phyloP scores from a whole-genome alignment of 2,888 invertebrate genomes.

The Synergus laeviventris region DNA sequence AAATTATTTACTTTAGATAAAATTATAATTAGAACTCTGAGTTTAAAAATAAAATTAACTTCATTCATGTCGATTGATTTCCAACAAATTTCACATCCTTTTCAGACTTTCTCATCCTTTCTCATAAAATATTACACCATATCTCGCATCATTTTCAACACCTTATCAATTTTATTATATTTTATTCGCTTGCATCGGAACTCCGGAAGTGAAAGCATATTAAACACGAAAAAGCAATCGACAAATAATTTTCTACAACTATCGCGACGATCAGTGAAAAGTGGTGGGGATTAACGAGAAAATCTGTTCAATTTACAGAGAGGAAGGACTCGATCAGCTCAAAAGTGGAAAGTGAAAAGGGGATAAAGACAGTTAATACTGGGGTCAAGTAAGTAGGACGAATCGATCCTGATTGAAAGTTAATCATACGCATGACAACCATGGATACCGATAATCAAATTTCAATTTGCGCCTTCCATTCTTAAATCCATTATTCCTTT shows the following conservation, averaged over 20 bases:
- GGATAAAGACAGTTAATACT: conserved; percentile 62
- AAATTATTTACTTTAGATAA: not conserved
- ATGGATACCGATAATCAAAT: conserved; percentile 11
- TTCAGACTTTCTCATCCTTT: conserved; percentile 14
- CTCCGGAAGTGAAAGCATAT: conserved; percentile 52
- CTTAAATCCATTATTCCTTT: not conserved
- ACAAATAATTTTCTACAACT: conserved; percentile 33
- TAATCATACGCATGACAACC: conserved; percentile 45
- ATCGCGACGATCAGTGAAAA: conserved; percentile 1
- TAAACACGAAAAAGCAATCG: conserved; percentile 31
- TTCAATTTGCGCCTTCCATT: conserved; percentile 29
- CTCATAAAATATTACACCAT: conserved; percentile 23
- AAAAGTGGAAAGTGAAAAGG: conserved; percentile 71
- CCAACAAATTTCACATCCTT: not conserved
- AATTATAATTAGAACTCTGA: not conserved
- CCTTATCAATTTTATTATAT: conserved; percentile 28
- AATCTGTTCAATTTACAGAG: conserved; percentile 60
- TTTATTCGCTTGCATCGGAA: conserved; percentile 41
- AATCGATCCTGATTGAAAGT: conserved; percentile 58
- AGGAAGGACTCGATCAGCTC: conserved; percentile 64
- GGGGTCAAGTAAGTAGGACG: conserved; percentile 70
- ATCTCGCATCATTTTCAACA: conserved; percentile 5
- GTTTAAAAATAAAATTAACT: no score
- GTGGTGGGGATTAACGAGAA: conserved; percentile 11
- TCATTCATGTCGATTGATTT: no score